Base-by-base conservation (phyloP, 2,113 vertebrate species). In the Dolichotis patagonum region DNA sequence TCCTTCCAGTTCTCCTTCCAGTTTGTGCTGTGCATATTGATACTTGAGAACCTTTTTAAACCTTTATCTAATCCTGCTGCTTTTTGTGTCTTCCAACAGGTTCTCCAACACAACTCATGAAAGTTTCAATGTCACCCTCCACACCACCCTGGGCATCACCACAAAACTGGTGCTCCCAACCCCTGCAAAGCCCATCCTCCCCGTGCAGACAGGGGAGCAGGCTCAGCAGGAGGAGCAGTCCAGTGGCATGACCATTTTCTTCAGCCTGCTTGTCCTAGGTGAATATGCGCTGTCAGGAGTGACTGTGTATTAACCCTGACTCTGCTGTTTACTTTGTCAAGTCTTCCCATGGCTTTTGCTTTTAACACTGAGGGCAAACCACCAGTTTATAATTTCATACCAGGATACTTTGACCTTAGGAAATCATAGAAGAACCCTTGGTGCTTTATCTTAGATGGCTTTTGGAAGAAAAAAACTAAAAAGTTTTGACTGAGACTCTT, bases 151-250 rank as follows among this genome's bases (percentile, higher is more conserved):
- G 93, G 98, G 98, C 56, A 98, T 99, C 94, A 99, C 99, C 0
- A 98, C 99, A 1, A 99, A 99, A 24, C 7, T 98, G n/a, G 98
- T 99, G 78, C 99, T 99, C 7, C 99, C 99, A 0, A 99, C 99
- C 0, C 98, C 98, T 41, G 98, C 98, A 80, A 99, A 99, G 83
- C 99, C 99, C 63, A 99, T 99, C 96, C 98, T 99, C 11, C 99
- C 99, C 0, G 99, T 99, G 46, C 99, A 99, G 98, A 99, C 99
- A 0, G 99, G 99, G 43, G 99, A 99, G 90, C 99, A 99, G 95
- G 99, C 99, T 2, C 99, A 99, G 98, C 99, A 99, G 92, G 99
- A 99, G 98, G 99, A 99, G 62, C 99, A 99, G 97, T 99, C 99
- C 0, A 99, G 99, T 2, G 99, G 99, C 96, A 99, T 99, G 99